These are phyloP conservation scores for Drosophila santomea DNA, from an alignment of 1,140 invertebrate genomes.

Conservation along the genomic window DNA sequence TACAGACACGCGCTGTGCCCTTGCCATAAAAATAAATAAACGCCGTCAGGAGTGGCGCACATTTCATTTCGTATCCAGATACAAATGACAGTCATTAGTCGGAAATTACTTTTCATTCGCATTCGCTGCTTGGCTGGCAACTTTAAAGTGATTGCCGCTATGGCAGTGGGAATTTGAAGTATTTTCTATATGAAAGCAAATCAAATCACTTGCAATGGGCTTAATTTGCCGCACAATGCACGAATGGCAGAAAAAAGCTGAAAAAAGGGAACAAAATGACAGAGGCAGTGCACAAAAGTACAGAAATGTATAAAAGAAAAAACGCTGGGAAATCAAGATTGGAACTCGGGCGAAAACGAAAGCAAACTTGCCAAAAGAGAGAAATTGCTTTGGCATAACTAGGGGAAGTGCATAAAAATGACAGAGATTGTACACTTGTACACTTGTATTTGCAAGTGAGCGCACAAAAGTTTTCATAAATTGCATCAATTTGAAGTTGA, in stretches of 20 bases:
- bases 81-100: slow-evolving; percentile 76
- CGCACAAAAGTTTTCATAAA: slow-evolving; percentile 82
- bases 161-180: slow-evolving; percentile 62
- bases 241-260: slow-evolving; percentile 16
- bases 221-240: slow-evolving; percentile 78
- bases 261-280: slow-evolving; percentile 2
- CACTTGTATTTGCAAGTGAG: slow-evolving; percentile 77
- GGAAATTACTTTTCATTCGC: slow-evolving; percentile 70
- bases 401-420: slow-evolving; percentile 76
- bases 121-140: slow-evolving; percentile 28
- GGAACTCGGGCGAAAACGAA: slow-evolving; percentile 44
- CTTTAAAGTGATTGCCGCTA: slow-evolving; percentile 66
- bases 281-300: slow-evolving; percentile 3
- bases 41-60: slow-evolving; percentile 53
- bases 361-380: slow-evolving; percentile 47
- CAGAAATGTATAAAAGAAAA: slow-evolving; percentile 14
- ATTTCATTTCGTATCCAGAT: slow-evolving; percentile 60
- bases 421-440: slow-evolving; percentile 63
- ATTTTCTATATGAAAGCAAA: slow-evolving; percentile 63
- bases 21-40: slow-evolving; percentile 74
- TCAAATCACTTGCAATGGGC: slow-evolving; percentile 76
- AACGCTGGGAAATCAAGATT: slow-evolving; percentile 46
- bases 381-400: slow-evolving; percentile 75
- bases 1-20: slow-evolving; percentile 55
- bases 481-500: slow-evolving; percentile 77